Evolutionary conservation across 2,888 invertebrate genomes (phyloP), one percentile per base, ranked within the genome.

Genomic region (Standfussiana lucernea): DNA sequence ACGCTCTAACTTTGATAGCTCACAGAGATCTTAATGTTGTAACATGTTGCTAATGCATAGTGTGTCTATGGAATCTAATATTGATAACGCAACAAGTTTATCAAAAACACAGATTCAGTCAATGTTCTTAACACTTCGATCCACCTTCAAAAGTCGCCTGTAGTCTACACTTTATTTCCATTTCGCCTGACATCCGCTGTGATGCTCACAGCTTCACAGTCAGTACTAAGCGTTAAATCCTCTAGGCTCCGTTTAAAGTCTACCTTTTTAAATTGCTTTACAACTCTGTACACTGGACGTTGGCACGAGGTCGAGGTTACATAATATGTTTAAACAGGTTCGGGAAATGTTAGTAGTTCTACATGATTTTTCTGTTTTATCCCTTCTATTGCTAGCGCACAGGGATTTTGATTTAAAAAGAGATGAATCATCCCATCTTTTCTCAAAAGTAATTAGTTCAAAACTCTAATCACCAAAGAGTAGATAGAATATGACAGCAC

Each of bases 251-350:
- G 71, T 77, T 86, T 77, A 84, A 86, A 86, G 72, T 75, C 40
- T 77, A 75, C 77, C 72, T 65, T 87, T 87, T 82, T 53, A 87
- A 82, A 82, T 84, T 70, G 72, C 75, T 75, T 82, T 76, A 53
- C 77, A 85, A 64, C 69, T 65, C 59, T 56, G 56, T 62, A n/a
- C 67, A 62, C 28, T 15, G 35, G 15, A n/a, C 11, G 35, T 37
- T 0, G 65, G 24, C 3, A 8, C 35, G 18, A 72, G 32, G 13
- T 61, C 65, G 53, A 82, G 5, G 47, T 75, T 56, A 65, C 68
- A 28, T 35, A 1, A 10, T 53, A n/a, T n/a, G n/a, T 56, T 5
- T 18, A 1, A 11, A 7, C 5, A 28, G 40, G 18, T 64, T 64
- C n/a, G 3, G 24, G 2, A n/a, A 40, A 61, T 35, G 32, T 56